A percentile compares a stretch with the other conserved stretches of the same genome.
Conservation (phyloP, 2,113 vertebrate genomes). For the Gambusia holbrooki region DNA sequence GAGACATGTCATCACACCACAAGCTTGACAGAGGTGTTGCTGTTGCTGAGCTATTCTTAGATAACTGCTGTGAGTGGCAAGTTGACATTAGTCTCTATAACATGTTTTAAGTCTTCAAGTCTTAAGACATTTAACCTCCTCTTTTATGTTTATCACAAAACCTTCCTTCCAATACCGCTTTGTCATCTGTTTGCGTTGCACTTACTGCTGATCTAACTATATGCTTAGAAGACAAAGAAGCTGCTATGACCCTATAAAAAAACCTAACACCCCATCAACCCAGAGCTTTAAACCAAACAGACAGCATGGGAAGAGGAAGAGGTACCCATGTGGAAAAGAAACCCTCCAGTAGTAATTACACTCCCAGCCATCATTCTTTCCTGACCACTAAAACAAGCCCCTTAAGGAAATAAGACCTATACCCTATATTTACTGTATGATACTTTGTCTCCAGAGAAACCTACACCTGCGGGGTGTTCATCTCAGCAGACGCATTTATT, state of each 20-base stretch:
- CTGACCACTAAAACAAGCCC: slow-evolving; percentile 38
- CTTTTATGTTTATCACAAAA: too few relatives aligned
- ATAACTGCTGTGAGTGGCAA: not conserved
- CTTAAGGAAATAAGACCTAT: slow-evolving; percentile 47
- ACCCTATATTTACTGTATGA: slow-evolving; percentile 56
- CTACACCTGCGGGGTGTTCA: slow-evolving; percentile 21
- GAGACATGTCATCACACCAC: too few relatives aligned
- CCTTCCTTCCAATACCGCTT: too few relatives aligned
- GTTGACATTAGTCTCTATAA: not conserved
- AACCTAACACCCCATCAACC: slow-evolving; percentile 21
- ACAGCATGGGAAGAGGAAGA: slow-evolving; percentile 17
- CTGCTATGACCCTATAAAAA: slow-evolving; percentile 19
- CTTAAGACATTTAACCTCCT: not conserved
- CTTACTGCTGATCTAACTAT: not conserved
- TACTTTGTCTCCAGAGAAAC: slow-evolving; percentile 42
- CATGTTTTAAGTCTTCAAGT: not conserved
- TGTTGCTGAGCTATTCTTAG: slow-evolving; percentile 2
- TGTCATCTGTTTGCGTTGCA: too few relatives aligned
- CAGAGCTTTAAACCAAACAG: slow-evolving; percentile 31
- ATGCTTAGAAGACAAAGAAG: slow-evolving; percentile 26
- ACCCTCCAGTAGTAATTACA: slow-evolving; percentile 64
- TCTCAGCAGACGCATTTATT: slow-evolving; percentile 46
- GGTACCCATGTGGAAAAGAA: slow-evolving; percentile 55
- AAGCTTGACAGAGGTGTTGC: not conserved
- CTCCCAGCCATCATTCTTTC: slow-evolving; percentile 57